Percentiles rank a stretch among this genome's conserved stretches.
Evolutionary conservation across 2,797 vertebrate genomes (phyloP).

Genomic region (Rousettus madagascariensis): DNA sequence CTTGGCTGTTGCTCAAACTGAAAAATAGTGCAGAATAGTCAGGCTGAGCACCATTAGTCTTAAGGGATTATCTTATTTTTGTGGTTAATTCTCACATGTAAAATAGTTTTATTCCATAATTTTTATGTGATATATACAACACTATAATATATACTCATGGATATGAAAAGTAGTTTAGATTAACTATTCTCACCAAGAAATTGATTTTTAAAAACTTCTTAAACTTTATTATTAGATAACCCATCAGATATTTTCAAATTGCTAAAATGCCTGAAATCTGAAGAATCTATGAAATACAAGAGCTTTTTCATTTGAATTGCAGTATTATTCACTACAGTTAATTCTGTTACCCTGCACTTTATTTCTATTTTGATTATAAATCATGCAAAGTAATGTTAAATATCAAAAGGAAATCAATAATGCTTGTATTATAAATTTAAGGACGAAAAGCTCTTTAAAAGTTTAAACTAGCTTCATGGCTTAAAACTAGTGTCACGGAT

Average conservation of each 20-base stretch:
- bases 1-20: conserved; percentile 19
- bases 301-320: background rate
- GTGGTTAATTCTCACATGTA: conserved; percentile 32
- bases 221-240: conserved; percentile 54
- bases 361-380: conserved; percentile 49
- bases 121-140: background rate
- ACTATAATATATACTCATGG: background rate
- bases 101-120: conserved; percentile 61
- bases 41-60: background rate
- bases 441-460: background rate
- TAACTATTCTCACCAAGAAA: conserved; percentile 36
- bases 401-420: conserved; percentile 42
- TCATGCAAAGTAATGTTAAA: conserved; percentile 20
- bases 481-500: background rate
- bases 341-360: conserved; percentile 10
- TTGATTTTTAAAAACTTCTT: conserved; percentile 38
- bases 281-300: conserved; percentile 50
- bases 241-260: conserved; percentile 31
- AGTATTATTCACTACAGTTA: conserved; percentile 52
- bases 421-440: conserved; percentile 4
- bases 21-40: conserved; percentile 15
- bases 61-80: conserved; percentile 49
- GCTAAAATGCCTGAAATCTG: conserved; percentile 54
- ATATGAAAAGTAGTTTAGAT: conserved; percentile 37
- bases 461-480: background rate